Percentiles rank a stretch among this genome's conserved stretches.
Evolutionary conservation across 2,113 vertebrate genomes (phyloP).

Genomic region (Lepidothrix coronata): DNA sequence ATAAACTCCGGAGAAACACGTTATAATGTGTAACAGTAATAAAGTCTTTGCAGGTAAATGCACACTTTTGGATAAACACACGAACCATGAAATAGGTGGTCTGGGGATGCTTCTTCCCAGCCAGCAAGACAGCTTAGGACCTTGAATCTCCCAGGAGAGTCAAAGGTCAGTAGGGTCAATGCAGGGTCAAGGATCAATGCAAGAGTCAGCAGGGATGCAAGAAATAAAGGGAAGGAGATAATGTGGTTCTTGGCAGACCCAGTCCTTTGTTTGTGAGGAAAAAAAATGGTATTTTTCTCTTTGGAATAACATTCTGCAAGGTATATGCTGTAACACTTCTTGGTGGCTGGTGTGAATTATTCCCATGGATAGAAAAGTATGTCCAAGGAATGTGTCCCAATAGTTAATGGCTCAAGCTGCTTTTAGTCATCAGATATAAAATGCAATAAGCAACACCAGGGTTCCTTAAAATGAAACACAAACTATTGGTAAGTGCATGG

Average conservation of each 20-base stretch:
- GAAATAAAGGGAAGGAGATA: background rate
- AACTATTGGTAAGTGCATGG: rapidly evolving
- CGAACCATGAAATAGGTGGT: background rate
- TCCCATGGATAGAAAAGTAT: background rate
- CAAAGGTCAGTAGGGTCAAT: background rate
- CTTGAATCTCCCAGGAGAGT: background rate
- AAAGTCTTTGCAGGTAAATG: background rate
- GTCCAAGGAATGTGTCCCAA: background rate
- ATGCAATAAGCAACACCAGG: background rate
- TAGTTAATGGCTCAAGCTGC: background rate
- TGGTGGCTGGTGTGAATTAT: background rate
- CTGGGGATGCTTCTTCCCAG: background rate
- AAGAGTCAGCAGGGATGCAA: background rate
- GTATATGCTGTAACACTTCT: background rate
- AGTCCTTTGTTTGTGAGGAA: background rate
- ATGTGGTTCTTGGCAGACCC: background rate
- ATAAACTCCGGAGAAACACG: background rate
- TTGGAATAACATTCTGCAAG: background rate
- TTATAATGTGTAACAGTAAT: background rate
- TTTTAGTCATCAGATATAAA: background rate
- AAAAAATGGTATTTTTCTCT: background rate
- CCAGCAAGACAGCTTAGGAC: background rate
- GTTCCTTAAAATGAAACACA: background rate
- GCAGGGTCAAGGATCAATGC: background rate
- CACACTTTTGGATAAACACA: background rate